Base-by-base conservation (phyloP, 1,140 invertebrate species). In the Lucilia cuprina region DNA sequence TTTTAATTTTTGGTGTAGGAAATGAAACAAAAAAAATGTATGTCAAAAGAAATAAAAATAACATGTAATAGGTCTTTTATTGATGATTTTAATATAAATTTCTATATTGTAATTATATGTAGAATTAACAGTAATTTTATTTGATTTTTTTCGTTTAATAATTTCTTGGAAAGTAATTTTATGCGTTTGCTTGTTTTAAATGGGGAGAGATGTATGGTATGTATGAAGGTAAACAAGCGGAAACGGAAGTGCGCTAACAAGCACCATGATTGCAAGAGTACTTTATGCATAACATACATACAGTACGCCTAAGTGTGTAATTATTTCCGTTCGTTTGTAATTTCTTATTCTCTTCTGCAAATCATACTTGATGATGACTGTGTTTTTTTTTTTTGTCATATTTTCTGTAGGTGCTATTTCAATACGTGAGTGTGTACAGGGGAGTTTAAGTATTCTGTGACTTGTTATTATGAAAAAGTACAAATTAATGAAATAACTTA, bases 191-290 rank as follows among this genome's bases (percentile, higher is more conserved):
- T 80, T 80, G 41, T 80, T 49, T 80, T 9, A 30, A 60, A 60
- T 60, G 55, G 8, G 8, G 14, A 70, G 8, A 4, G 41, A 55
- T 17, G 14, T 70, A 41, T 41, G 35, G 3, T 41, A 41, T 5
- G 35, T 41, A 8, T 41, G 35, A 41, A 49, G 41, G 77, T 80
- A 80, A 80, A 80, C 12, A 80, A 49, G 77, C 41, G 77, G 77
- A 80, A 80, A 80, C 77, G 77, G 77, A 80, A 80, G 77, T 80
- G 77, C 41, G 77, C 77, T 80, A 80, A 80, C 77, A 80, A 80
- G n/a, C 41, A 80, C 41, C 77, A 80, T 80, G 77, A 80, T 80
- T 80, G 47, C 77, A 80, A 80, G 19, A 80, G 77, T 80, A 30
- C 77, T 80, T 50, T 49, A n/a, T 49, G 41, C 41, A 80, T 77